Base-by-base conservation (phyloP, 2,797 vertebrate genomes). In the Erethizon dorsatum region DNA sequence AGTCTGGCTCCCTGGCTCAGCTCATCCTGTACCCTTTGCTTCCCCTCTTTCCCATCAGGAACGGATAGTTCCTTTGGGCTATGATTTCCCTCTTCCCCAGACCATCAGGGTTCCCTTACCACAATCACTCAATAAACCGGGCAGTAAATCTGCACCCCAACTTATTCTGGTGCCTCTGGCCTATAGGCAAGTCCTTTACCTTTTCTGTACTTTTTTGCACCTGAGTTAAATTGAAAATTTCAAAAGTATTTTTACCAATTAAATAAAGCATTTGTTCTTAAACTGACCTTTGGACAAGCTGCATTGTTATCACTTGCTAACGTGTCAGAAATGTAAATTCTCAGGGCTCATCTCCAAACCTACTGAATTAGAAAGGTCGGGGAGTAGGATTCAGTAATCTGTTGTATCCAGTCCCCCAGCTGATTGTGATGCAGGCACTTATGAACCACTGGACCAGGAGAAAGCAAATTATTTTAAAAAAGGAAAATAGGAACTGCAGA, bases 191-290 rank as follows among this genome's bases (percentile, higher is more conserved):
- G 33, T 83, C n/a, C 45, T 91, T 61, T 93, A 37, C 41, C 4
- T 95, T 88, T 91, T 31, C 37, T 63, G 10, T 57, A 91, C 45
- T 95, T 52, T 17, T 67, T 93, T 73, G 82, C 26, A 37, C 87
- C 17, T 54, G 92, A 79, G 18, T 97, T 6, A 14, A 6, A 73
- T 78, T 75, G 91, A 84, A 47, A 79, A 80, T 65, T 83, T 84
- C 85, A 87, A 82, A 93, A 83, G 52, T 77, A 80, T 45, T 59
- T 94, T 94, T 91, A 59, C 31, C 93, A 61, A 71, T 79, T 65
- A 69, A 94, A 54, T 80, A 83, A 95, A 96, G 22, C 56, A 33
- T 2, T 71, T 93, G 78, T 59, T 95, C 71, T 93, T 88, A 79
- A 94, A 82, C 61, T 83, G 85, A 90, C 90, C 69, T 41, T 47